Conservation (phyloP, 37 sponge, comb jelly and placozoan species). For the Chondrilla cf. caribensis region DNA sequence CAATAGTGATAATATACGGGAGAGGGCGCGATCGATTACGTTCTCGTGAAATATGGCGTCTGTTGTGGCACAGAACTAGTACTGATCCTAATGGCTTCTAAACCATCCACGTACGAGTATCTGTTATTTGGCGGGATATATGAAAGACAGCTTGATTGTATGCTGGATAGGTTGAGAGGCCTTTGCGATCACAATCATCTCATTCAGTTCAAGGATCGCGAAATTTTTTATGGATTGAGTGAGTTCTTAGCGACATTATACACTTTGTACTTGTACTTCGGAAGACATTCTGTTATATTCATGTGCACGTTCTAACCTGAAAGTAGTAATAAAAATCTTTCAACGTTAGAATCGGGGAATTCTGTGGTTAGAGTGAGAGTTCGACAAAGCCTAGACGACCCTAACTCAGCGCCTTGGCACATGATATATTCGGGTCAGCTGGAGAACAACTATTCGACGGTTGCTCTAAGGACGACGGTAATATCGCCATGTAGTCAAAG, state of each 20-base stretch:
- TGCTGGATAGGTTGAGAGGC: slow-evolving; percentile 71
- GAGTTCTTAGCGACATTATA: background rate
- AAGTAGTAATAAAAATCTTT: background rate
- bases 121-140: slow-evolving; percentile 68
- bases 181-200: slow-evolving; percentile 50
- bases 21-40: too few relatives aligned
- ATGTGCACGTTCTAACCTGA: background rate
- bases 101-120: slow-evolving; percentile 33
- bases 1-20: too few relatives aligned
- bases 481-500: slow-evolving; percentile 47
- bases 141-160: slow-evolving; percentile 29
- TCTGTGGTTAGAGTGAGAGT: slow-evolving; percentile 38
- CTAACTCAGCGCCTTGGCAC: slow-evolving; percentile 45
- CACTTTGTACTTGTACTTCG: background rate
- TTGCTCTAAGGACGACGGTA: slow-evolving; percentile 52
- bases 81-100: too few relatives aligned
- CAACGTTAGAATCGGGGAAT: slow-evolving; percentile 43
- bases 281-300: background rate
- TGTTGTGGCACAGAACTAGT: too few relatives aligned
- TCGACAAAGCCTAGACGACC: slow-evolving; percentile 56
- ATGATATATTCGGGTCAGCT: slow-evolving; percentile 62
- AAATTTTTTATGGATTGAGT: slow-evolving; percentile 56
- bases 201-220: slow-evolving; percentile 44
- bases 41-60: too few relatives aligned
- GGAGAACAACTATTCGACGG: slow-evolving; percentile 36